Evolutionary conservation across 1,140 invertebrate species (phyloP), one percentile per base, ranked within the genome.

Genomic region (Pectinophora gossypiella): DNA sequence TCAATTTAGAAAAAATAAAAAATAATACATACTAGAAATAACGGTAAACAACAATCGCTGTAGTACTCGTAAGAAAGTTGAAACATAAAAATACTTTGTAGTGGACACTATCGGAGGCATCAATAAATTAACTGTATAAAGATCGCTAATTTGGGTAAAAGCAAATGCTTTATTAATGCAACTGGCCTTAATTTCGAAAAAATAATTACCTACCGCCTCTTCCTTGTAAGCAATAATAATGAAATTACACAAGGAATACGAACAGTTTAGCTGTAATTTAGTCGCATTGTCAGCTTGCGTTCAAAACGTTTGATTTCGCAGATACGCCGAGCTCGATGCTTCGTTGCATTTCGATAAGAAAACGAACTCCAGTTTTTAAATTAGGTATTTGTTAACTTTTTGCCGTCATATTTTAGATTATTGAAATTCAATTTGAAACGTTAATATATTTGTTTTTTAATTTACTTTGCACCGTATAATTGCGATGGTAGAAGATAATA

Each of bases 211-310:
- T 23, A 40, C 43, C 58, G 59, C 59, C 59, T 51, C 22, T 61
- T 59, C 48, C 47, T 27, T 60, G 58, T 60, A 22, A 44, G 36
- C 36, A 40, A 40, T 40, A 40, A 40, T 40, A 40, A 40, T 40
- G 36, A 18, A 40, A 40, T 15, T 40, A 40, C 36, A 40, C 15
- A 27, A 6, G 5, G 23, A 27, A 27, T 27, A 12, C 36, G 10
- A 40, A 40, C 36, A 40, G 36, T 40, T 40, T 40, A 40, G 36
- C 16, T 40, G n/a, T 40, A 40, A 40, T 40, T 40, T 40, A 40
- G 36, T 53, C 50, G 53, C 50, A 60, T 64, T 59, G 59, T 59
- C 65, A 64, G 61, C 61, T 64, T 64, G 65, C 56, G 42, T 47
- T 48, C 48, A 23, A 54, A 59, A 54, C 49, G 48, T 48, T 42